These are phyloP conservation scores for Orchestes rusci DNA, from an alignment of 2,888 invertebrate genomes.

Conservation along the genomic window DNA sequence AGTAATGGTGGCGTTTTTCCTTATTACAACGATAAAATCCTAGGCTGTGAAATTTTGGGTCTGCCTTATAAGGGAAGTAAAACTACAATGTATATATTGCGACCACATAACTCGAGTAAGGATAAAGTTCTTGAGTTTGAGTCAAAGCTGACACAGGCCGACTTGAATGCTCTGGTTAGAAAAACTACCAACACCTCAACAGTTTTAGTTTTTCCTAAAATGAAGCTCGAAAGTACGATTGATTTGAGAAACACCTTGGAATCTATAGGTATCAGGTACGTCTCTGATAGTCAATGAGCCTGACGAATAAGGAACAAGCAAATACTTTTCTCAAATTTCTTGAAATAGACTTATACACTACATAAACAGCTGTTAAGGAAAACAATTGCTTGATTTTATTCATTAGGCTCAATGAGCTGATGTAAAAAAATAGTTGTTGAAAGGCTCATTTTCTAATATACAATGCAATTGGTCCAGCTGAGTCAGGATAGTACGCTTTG, in stretches of 20 bases:
- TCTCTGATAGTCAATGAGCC: no score
- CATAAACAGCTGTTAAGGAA: no score
- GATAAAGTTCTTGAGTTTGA: slow-evolving; percentile 47
- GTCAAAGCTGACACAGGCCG: slow-evolving; percentile 44
- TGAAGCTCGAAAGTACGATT: slow-evolving; percentile 57
- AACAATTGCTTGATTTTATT: no score
- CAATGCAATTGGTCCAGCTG: no score
- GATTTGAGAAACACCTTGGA: slow-evolving; percentile 51
- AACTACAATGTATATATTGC: slow-evolving; percentile 58
- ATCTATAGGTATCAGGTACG: slow-evolving; percentile 48
- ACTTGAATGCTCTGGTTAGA: slow-evolving; percentile 47
- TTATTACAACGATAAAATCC: slow-evolving; percentile 47
- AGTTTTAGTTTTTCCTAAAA: slow-evolving; percentile 60
- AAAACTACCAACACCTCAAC: slow-evolving; percentile 46
- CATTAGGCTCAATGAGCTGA: no score
- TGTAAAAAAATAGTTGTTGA: no score
- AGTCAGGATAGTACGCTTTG: no score
- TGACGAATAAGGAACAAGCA: no score
- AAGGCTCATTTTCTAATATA: no score
- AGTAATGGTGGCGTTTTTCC: slow-evolving; percentile 51
- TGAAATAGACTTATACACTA: no score
- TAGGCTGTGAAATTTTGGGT: slow-evolving; percentile 57
- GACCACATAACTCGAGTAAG: slow-evolving; percentile 50
- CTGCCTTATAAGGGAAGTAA: slow-evolving; percentile 64
- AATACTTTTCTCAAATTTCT: no score